Evolutionary conservation across 2,888 invertebrate genomes (phyloP).

Genomic region (Conchocele bisecta): DNA sequence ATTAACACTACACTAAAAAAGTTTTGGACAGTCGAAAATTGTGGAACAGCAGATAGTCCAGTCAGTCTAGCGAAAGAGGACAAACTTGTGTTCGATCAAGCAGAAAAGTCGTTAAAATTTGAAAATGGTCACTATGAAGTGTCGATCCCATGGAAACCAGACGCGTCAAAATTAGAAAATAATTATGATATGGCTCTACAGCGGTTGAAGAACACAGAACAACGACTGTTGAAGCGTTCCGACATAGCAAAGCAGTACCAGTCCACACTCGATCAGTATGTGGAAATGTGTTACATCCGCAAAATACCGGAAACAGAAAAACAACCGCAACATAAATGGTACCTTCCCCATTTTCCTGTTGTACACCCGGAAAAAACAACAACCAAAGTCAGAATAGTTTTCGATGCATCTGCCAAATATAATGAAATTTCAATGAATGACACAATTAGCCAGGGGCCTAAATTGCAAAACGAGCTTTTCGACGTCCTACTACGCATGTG

Average conservation of each 20-base stretch:
- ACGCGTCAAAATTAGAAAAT: constrained; percentile 6
- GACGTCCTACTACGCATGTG: constrained; percentile 45
- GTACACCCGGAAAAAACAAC: constrained; percentile 17
- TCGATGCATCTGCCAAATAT: constrained; percentile 49
- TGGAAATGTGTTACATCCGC: constrained; percentile 11
- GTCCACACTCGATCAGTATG: constrained; percentile 1
- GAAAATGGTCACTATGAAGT: constrained; percentile 16
- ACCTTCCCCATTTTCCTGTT: constrained; percentile 29
- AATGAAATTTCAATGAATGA: constrained; percentile 37
- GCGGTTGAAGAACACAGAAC: constrained; percentile 26
- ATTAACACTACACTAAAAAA: constrained; percentile 4
- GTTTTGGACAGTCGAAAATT: constrained; percentile 33
- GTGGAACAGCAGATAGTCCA: background rate
- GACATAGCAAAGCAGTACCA: background rate
- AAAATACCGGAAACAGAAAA: constrained; percentile 4
- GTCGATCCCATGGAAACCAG: constrained; percentile 30
- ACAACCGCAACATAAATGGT: constrained; percentile 14
- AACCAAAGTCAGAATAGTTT: constrained; percentile 48
- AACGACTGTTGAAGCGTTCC: background rate
- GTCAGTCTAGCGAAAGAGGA: background rate
- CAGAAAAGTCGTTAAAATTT: constrained; percentile 6
- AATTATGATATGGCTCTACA: constrained; percentile 33
- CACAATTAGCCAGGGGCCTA: constrained; percentile 45
- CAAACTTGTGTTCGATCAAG: background rate
- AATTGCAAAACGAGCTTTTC: constrained; percentile 50